Base-by-base conservation (phyloP, 1,140 invertebrate species). In the Sinonovacula constricta region DNA sequence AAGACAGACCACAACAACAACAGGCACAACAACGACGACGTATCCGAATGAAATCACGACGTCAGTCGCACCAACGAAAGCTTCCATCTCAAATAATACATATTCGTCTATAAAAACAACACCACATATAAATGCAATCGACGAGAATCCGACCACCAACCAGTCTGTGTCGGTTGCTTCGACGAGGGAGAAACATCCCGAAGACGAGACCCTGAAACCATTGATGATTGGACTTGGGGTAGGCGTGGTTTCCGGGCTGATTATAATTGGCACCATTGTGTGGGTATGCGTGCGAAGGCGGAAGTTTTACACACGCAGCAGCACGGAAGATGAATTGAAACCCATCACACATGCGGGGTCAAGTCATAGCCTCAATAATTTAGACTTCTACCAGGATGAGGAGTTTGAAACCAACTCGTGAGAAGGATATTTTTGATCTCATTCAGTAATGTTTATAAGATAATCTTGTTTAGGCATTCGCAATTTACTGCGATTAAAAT, bases 171-270 rank as follows among this genome's bases (percentile, higher is more conserved):
- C 67, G 26, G 51, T 70, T 31, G 31, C 53, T 2, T 12, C 51
- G 10, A 26, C 7, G 24, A 45, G 65, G 57, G 30, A 30, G 5
- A 51, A 77, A 57, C 63, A 77, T 26, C 63, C 74, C 5, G 36
- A 45, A 57, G 74, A 77, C 31, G 65, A 67, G 28, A 67, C 74
- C 18, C 12, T 77, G 33, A 77, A 67, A 59, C 74, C 74, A 3
- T 45, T 77, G 34, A 59, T 77, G 74, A 77, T 77, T 67, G 63
- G 74, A 14, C 65, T 77, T 1, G 51, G 74, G 22, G 74, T 77
- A 7, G 74, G 74, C 0, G 51, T 77, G 36, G 33, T 77, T 36
- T 34, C 63, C 7, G 74, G 74, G 33, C 65, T 77, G 4, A 68
- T 77, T 22, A 60, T 77, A 12, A 77, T 77, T 51, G 74, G 63